Conservation (phyloP, 2,888 invertebrate species). For the Ceraclea dissimilis region DNA sequence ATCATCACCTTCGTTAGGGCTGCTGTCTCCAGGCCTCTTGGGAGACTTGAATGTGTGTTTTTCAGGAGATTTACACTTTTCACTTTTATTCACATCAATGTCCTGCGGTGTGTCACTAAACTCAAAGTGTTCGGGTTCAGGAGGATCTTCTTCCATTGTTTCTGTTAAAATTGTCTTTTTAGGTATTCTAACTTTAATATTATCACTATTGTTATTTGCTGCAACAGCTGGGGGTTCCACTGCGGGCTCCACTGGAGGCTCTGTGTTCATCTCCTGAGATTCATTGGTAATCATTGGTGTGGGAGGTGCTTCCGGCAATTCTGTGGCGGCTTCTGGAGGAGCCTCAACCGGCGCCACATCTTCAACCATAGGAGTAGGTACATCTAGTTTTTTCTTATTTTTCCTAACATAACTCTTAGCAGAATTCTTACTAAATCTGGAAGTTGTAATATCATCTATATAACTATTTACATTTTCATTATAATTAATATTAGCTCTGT, state of each 20-base stretch:
- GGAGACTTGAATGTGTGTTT: constrained; percentile 46
- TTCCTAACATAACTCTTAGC: constrained; percentile 31
- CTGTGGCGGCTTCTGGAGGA: neutral
- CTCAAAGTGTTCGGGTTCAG: constrained; percentile 11
- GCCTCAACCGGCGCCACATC: constrained; percentile 31
- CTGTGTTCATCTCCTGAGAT: constrained; percentile 27
- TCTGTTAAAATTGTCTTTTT: constrained; percentile 36
- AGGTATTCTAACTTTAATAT: constrained; percentile 34
- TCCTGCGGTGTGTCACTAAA: constrained; percentile 20
- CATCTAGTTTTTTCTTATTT: constrained; percentile 37
- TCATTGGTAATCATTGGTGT: constrained; percentile 31
- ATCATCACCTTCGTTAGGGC: constrained; percentile 34
- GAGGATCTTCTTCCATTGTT: constrained; percentile 10
- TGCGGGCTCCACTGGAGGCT: constrained; percentile 7
- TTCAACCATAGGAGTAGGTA: constrained; percentile 18
- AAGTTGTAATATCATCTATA: constrained; percentile 41
- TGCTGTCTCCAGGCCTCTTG: constrained; percentile 35
- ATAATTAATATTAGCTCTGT: constrained; percentile 47
- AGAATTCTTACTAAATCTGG: constrained; percentile 38
- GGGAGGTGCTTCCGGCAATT: constrained; percentile 25
- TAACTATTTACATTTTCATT: constrained; percentile 51
- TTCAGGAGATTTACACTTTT: constrained; percentile 32
- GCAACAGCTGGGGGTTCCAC: neutral
- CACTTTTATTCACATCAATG: constrained; percentile 10
- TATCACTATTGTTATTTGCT: constrained; percentile 30